phyloP scores from a whole-genome alignment of 2,888 invertebrate species.

The Polydrusus cervinus region DNA sequence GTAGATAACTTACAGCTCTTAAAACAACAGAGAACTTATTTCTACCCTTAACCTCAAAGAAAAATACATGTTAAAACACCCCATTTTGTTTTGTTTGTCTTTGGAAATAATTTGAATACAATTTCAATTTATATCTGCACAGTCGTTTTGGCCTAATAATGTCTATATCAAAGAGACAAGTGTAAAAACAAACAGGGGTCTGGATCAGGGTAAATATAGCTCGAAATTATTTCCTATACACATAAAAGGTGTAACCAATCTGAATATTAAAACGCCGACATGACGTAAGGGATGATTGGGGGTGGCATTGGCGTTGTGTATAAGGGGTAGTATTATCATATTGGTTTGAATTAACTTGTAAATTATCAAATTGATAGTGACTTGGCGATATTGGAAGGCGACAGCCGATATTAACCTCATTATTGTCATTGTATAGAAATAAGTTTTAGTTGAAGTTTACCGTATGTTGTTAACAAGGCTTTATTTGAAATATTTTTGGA shows the following conservation, averaged over 20 bases:
- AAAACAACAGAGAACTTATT: conserved; percentile 46
- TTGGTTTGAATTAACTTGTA: conserved; percentile 50
- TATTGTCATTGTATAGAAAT: conserved; percentile 1
- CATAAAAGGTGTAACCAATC: conserved; percentile 73
- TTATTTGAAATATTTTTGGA: too few relatives aligned
- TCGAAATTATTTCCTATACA: conserved; percentile 71
- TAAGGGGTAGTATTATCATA: conserved; percentile 34
- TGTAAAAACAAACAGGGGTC: conserved; percentile 72
- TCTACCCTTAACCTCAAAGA: conserved; percentile 40
- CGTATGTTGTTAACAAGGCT: too few relatives aligned
- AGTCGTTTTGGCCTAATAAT: conserved; percentile 64
- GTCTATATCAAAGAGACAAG: conserved; percentile 70
- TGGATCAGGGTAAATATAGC: conserved; percentile 68
- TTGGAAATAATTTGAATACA: conserved; percentile 60
- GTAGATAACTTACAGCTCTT: conserved; percentile 31
- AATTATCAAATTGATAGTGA: conserved; percentile 40
- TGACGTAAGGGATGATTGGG: conserved; percentile 55
- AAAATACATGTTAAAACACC: conserved; percentile 48
- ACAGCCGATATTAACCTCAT: conserved; percentile 27
- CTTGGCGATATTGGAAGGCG: conserved; percentile 23
- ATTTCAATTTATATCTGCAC: conserved; percentile 61
- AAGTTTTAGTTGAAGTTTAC: too few relatives aligned
- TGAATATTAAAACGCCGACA: conserved; percentile 70
- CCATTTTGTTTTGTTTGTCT: conserved; percentile 50
- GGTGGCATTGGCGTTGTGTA: conserved; percentile 49